These are phyloP conservation scores for Torymus aiolomorphi DNA, from an alignment of 2,888 invertebrate species.

Conservation along the genomic window DNA sequence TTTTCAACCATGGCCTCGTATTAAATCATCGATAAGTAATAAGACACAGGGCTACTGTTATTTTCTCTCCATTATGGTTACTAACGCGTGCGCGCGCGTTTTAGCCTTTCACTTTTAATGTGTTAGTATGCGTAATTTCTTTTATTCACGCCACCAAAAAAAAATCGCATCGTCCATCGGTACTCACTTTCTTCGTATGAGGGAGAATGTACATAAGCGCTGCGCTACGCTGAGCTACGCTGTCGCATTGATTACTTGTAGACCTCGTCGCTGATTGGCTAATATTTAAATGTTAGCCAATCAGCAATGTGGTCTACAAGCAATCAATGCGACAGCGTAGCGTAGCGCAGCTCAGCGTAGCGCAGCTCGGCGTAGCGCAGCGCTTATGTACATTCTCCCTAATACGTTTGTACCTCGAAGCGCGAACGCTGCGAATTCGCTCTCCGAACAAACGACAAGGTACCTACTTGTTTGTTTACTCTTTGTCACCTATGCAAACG, in stretches of 20 bases:
- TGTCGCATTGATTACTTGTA: too few species aligned
- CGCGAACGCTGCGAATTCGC: neutral
- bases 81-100: neutral
- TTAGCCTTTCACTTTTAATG: constrained; percentile 19
- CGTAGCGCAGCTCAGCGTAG: too few species aligned
- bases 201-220: too few species aligned
- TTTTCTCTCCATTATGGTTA: constrained; percentile 6
- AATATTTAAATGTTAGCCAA: too few species aligned
- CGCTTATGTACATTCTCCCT: too few species aligned
- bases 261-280: too few species aligned
- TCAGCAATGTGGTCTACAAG: too few species aligned
- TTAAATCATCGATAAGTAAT: constrained; percentile 42
- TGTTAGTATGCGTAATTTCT: neutral
- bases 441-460: constrained; percentile 7
- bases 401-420: constrained; percentile 2
- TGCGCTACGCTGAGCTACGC: too few species aligned
- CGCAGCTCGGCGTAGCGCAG: too few species aligned
- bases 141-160: constrained; percentile 27
- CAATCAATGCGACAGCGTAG: too few species aligned
- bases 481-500: constrained; percentile 1
- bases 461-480: neutral
- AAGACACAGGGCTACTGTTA: constrained; percentile 47
- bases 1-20: constrained; percentile 46
- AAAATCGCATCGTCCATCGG: constrained; percentile 13
- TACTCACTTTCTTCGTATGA: constrained; percentile 30